These are phyloP conservation scores for Percopsis transmontana DNA, from an alignment of 2,113 vertebrate genomes.

Conservation along the genomic window DNA sequence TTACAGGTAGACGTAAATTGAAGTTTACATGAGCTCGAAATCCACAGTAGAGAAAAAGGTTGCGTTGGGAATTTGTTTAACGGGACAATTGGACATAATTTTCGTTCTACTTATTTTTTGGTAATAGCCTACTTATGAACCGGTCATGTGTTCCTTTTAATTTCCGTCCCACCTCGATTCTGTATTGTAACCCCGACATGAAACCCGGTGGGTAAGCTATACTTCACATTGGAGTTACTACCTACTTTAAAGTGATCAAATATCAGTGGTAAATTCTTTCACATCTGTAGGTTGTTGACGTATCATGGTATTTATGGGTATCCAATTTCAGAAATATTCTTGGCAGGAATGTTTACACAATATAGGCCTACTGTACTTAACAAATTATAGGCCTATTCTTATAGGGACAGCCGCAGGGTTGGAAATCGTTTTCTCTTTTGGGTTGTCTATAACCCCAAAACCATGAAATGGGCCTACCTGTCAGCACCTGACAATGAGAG, in stretches of 20 bases:
- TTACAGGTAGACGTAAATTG: no score
- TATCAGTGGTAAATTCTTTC: no score
- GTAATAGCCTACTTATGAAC: slow-evolving; percentile 9
- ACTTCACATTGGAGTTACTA: no score
- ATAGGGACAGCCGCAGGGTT: slow-evolving; percentile 10
- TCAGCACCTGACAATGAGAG: slow-evolving; percentile 19
- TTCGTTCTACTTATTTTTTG: slow-evolving; percentile 30
- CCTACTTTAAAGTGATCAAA: no score
- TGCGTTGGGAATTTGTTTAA: no score
- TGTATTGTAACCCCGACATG: slow-evolving; percentile 60
- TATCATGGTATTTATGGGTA: slow-evolving; percentile 8
- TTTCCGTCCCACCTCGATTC: slow-evolving; percentile 40
- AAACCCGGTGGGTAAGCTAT: slow-evolving; percentile 11
- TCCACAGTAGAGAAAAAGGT: no score
- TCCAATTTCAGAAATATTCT: slow-evolving; percentile 9
- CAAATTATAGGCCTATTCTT: no score
- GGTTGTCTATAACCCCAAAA: slow-evolving; percentile 50
- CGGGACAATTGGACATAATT: slow-evolving; percentile 29
- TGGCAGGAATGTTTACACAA: slow-evolving; percentile 12
- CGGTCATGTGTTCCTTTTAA: slow-evolving; percentile 43
- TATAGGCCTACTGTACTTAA: no score
- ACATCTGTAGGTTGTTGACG: no score
- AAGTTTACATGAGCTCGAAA: no score
- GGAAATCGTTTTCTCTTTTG: slow-evolving; percentile 24
- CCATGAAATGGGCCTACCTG: not conserved